Conservation (phyloP, 2,888 invertebrate species). For the Antheraea yamamai region DNA sequence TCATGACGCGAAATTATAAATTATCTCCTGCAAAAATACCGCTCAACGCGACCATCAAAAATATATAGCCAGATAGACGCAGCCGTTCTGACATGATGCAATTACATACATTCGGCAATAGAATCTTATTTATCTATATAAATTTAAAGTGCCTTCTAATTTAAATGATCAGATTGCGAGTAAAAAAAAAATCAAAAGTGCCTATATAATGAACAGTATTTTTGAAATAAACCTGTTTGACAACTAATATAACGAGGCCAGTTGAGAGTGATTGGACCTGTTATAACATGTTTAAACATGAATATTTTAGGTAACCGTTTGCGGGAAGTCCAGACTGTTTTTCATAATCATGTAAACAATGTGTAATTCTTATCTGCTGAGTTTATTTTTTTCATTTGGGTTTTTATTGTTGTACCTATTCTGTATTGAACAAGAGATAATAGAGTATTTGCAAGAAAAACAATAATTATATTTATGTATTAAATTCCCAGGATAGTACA, state of each 20-base stretch:
- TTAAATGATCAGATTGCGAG: not conserved
- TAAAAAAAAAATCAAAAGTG: not conserved
- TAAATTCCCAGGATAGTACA: no score
- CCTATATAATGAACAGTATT: constrained; percentile 1
- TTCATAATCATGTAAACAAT: not conserved
- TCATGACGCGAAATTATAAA: no score
- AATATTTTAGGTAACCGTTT: not conserved
- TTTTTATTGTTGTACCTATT: no score
- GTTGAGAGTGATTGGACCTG: constrained; percentile 16
- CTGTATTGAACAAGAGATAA: no score
- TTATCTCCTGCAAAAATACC: no score
- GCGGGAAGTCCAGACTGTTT: not conserved
- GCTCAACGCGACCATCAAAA: no score
- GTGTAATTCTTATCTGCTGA: not conserved
- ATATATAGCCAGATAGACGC: no score
- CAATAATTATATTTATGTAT: no score
- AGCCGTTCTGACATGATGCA: no score
- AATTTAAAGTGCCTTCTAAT: not conserved
- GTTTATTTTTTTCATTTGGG: no score
- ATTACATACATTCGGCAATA: no score
- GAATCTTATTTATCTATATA: not conserved
- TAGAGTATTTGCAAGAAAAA: no score
- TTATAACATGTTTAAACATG: constrained; percentile 6
- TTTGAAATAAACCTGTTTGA: not conserved
- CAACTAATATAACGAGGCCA: constrained; percentile 13